Percentiles rank a stretch among this genome's conserved stretches.
phyloP scores from a whole-genome alignment of 2,113 vertebrate species.

The Trichomycterus rosablanca region DNA sequence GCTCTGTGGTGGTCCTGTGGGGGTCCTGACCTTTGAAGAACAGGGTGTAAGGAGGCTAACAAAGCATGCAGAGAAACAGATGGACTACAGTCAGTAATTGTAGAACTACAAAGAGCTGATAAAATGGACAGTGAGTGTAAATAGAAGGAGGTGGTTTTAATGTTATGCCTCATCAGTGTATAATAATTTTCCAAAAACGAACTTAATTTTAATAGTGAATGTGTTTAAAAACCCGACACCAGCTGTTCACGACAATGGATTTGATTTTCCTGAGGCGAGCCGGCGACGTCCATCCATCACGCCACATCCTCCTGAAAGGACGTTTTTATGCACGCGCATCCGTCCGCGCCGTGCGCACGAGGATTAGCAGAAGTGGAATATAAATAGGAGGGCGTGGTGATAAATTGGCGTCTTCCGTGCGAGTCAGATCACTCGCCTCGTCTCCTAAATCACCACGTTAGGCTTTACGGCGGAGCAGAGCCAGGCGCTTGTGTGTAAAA shows the following conservation, averaged over 20 bases:
- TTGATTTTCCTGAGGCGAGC: not conserved
- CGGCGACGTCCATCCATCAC: not conserved
- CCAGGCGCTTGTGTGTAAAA: not conserved
- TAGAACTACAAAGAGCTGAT: no score
- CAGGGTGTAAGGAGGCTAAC: no score
- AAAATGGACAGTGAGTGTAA: no score
- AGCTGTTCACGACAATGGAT: not conserved
- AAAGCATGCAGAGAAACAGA: no score
- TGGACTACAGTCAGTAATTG: no score
- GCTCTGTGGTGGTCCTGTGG: no score
- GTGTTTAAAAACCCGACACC: no score
- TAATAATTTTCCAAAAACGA: no score
- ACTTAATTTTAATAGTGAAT: no score
- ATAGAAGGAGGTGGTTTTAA: no score
- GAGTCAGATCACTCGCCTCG: not conserved
- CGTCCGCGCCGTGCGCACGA: not conserved
- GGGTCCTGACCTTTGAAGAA: no score
- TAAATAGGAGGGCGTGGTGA: slow-evolving; percentile 1
- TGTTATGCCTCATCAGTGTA: no score
- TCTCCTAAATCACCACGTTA: not conserved
- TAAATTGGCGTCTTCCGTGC: not conserved
- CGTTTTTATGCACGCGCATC: slow-evolving; percentile 1
- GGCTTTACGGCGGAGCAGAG: not conserved
- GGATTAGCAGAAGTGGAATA: slow-evolving; percentile 1
- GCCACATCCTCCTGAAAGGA: not conserved